A percentile compares a stretch with the other conserved stretches of the same genome.
These are phyloP conservation scores for Dromius quadrimaculatus DNA, from an alignment of 2,888 invertebrate genomes.

Conservation along the genomic window DNA sequence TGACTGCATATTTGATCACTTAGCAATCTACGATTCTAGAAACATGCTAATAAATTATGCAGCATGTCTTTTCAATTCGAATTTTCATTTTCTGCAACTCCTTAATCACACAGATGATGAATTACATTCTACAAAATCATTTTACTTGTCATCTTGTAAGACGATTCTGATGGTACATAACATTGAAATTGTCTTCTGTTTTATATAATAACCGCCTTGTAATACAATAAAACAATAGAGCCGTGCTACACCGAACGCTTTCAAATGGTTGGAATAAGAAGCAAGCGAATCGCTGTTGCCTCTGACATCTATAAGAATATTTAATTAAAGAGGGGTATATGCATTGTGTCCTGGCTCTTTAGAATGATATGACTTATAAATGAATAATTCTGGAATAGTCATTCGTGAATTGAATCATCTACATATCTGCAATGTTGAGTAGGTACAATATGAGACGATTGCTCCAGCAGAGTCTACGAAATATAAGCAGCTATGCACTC, in stretches of 20 bases:
- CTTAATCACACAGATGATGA: slow-evolving; percentile 28
- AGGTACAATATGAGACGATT: too few species aligned
- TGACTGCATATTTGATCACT: neutral
- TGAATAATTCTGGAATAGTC: slow-evolving; percentile 1
- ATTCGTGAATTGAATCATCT: too few species aligned
- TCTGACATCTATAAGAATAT: slow-evolving; percentile 29
- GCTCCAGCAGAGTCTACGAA: too few species aligned
- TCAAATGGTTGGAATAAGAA: neutral
- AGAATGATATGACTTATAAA: neutral
- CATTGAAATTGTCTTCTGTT: slow-evolving; percentile 18
- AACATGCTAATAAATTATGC: slow-evolving; percentile 34
- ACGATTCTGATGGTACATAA: slow-evolving; percentile 12
- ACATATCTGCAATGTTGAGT: too few species aligned
- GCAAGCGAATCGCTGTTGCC: slow-evolving; percentile 10
- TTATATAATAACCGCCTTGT: neutral
- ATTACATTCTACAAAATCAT: slow-evolving; percentile 33
- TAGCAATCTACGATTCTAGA: neutral
- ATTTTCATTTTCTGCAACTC: neutral
- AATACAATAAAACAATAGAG: slow-evolving; percentile 11
- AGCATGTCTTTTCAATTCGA: slow-evolving; percentile 17
- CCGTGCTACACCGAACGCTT: neutral
- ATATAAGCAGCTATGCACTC: too few species aligned
- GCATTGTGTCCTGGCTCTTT: slow-evolving; percentile 18
- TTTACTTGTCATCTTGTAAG: slow-evolving; percentile 29
- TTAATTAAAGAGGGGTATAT: slow-evolving; percentile 26